Conservation (phyloP, 2,113 vertebrate species). For the Erythrocercus mccallii region DNA sequence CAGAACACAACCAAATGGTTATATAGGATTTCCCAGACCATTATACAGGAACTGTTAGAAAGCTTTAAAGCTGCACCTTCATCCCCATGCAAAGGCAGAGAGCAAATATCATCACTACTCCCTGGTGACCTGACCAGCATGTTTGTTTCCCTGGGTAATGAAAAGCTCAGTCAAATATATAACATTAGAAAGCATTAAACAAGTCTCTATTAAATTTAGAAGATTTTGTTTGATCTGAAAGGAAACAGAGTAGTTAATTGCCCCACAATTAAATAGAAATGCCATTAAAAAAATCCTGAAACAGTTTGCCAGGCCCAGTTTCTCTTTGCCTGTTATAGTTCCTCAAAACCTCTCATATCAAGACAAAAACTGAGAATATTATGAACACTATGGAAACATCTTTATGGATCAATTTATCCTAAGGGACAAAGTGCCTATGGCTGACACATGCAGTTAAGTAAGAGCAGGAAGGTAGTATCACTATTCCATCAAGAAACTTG, state of each 20-base stretch:
- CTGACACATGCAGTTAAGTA: neutral
- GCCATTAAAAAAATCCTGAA: conserved; percentile 22
- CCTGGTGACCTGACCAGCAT: neutral
- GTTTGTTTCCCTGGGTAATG: conserved; percentile 55
- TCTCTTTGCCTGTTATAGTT: conserved; percentile 7
- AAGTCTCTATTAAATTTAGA: conserved; percentile 48
- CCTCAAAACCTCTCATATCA: neutral
- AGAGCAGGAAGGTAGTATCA: neutral
- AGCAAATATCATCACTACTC: neutral
- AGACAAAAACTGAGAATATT: conserved; percentile 20
- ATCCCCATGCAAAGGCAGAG: neutral
- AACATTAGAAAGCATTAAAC: conserved; percentile 60
- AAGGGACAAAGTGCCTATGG: neutral
- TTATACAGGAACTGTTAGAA: neutral
- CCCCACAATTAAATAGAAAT: conserved; percentile 60
- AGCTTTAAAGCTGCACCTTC: neutral
- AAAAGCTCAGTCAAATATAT: conserved; percentile 55
- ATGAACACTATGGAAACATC: neutral
- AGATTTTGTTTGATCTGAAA: conserved; percentile 36
- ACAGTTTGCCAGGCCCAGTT: conserved; percentile 23
- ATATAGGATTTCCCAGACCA: neutral
- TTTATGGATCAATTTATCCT: neutral
- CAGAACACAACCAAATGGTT: neutral
- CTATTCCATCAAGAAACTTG: neutral
- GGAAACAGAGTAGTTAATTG: conserved; percentile 60